Base-by-base conservation (phyloP, 2,888 invertebrate genomes). In the Dasypolia templi region DNA sequence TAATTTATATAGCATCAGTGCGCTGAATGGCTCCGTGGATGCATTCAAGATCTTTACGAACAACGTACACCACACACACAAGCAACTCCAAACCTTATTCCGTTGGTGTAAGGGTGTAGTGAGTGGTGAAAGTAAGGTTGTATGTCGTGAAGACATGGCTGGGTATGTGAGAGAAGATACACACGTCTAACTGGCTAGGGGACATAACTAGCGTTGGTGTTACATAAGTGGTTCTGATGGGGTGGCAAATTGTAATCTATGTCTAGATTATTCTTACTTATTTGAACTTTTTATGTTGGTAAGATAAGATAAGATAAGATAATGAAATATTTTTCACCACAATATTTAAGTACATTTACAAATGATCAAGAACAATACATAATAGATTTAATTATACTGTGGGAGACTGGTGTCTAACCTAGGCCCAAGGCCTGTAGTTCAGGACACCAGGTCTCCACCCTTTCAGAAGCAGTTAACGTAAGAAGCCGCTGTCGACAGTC, bases 81-180 rank as follows among this genome's bases (percentile, higher is more conserved):
- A 26, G 35, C 42, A 7, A 86, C 53, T 77, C 58, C 69, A 6
- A 53, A 81, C 82, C 72, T 66, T 87, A 78, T 22, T 0, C 1
- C 22, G 0, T 7, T 0, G 56, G 0, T 0, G 9, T 78, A 82
- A 71, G n/a, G 29, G 22, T 55, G n/a, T 29, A 2, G 7, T 56
- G 7, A 5, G 17, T 29, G 5, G 67, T 3, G 9, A 56, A 11
- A 12, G 14, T 49, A 55, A 51, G 19, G 1, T 72, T 4, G 58
- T 79, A 7, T 77, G 55, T 68, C 73, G 71, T 73, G 80, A 84
- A 86, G 87, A 85, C 84, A 82, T 87, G 79, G 85, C 82, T 78
- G 72, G 73, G 81, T 84, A 79, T 74, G 72, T 65, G 70, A 77
- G 70, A 69, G 67, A 39, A 84, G 86, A 87, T 86, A 88, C 83